Evolutionary conservation across 2,888 invertebrate species (phyloP), one percentile per base, ranked within the genome.

Genomic region (Linyphia triangularis): DNA sequence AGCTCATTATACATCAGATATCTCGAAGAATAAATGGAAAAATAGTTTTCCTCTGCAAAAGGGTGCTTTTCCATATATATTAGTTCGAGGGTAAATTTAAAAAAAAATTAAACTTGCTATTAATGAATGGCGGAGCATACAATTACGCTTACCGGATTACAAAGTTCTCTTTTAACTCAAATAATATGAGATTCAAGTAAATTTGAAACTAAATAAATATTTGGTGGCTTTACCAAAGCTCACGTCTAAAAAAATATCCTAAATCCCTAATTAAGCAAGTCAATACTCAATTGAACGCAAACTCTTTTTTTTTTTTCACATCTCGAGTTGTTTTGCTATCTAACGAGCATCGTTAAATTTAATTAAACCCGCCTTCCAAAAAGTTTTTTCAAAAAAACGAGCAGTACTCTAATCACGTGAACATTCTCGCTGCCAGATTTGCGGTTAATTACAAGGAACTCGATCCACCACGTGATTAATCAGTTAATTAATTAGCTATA

Each of bases 401-500:
- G 16, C 33, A 33, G n/a, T 33, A n/a, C n/a, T 33, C 67, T 67
- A 16, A 33, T 30, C 67, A 33, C 67, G 33, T 30, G 22, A 33
- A 33, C 33, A 22, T 16, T 51, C 51, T 51, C 33, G 33, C 9
- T 33, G 33, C 33, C 51, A 51, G n/a, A 2, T n/a, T 51, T 5
- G n/a, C n/a, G 51, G 51, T 51, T 72, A 51, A 72, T 51, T 51
- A 28, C 72, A 4, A 26, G 72, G 51, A 51, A 72, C 43, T 40
- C 33, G 40, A 69, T 69, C 69, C 13, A 40, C 30, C 51, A 51
- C 24, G 28, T 51, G 72, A 72, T 72, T 72, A 72, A 72, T 72
- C 72, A 51, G 43, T 28, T 72, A 72, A 37, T 67, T 67, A 30
- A 72, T 72, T 72, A 72, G 19, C 51, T 26, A 26, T 72, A 51